Evolutionary conservation across 1,140 invertebrate species (phyloP).

Genomic region (Triops longicaudatus): DNA sequence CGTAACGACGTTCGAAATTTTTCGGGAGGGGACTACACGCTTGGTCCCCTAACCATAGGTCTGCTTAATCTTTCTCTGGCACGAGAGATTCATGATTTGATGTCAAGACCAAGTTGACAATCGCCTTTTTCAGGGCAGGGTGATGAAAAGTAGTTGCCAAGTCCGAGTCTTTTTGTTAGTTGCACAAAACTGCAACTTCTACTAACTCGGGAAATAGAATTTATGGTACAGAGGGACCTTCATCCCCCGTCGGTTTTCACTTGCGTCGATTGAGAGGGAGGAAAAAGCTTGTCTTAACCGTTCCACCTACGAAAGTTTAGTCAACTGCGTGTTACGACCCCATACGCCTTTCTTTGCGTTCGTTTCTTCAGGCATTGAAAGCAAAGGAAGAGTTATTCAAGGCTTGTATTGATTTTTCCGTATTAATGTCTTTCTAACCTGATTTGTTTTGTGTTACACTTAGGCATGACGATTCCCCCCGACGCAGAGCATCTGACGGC

Average conservation of each 20-base stretch:
- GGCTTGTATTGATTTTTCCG: neutral
- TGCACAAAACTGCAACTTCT: neutral
- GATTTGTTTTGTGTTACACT: slow-evolving; percentile 32
- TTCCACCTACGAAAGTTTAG: neutral
- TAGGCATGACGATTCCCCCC: slow-evolving; percentile 55
- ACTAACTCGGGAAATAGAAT: neutral
- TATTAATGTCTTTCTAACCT: neutral
- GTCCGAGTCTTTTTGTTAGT: neutral
- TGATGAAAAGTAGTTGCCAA: neutral
- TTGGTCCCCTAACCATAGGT: neutral
- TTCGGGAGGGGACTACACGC: neutral
- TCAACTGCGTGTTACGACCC: neutral
- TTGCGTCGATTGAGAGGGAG: neutral
- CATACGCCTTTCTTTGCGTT: neutral
- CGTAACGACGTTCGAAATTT: neutral
- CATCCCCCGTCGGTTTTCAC: neutral
- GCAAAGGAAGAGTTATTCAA: neutral
- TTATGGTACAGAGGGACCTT: neutral
- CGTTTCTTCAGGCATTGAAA: neutral
- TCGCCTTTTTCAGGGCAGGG: neutral
- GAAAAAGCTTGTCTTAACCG: too few species aligned
- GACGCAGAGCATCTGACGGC: slow-evolving; percentile 92
- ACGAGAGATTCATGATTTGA: slow-evolving; percentile 8
- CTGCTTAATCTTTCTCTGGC: neutral
- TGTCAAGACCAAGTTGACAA: slow-evolving; percentile 4